phyloP scores from a whole-genome alignment of 2,113 vertebrate genomes.

The Mobula birostris region DNA sequence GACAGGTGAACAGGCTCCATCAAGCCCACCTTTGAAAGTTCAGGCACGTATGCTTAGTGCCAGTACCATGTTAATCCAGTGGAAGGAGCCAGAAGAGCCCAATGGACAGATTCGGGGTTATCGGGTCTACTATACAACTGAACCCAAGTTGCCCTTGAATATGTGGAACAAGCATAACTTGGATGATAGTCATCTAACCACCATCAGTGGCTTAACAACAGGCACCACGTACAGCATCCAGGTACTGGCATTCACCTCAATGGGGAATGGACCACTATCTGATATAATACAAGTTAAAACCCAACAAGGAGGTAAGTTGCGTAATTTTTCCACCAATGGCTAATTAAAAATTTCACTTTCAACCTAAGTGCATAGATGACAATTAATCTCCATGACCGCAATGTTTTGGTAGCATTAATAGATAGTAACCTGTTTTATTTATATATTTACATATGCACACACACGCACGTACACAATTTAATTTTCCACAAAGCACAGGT shows the following conservation, averaged over 20 bases:
- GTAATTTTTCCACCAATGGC: not conserved
- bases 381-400: not conserved
- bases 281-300: slow-evolving; percentile 86
- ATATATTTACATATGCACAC: too few relatives aligned
- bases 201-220: slow-evolving; percentile 74
- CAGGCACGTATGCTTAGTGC: slow-evolving; percentile 85
- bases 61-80: slow-evolving; percentile 89
- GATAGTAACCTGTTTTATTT: not conserved
- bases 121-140: slow-evolving; percentile 77
- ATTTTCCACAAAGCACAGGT: not conserved
- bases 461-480: too few relatives aligned
- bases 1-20: slow-evolving; percentile 89
- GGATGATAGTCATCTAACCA: slow-evolving; percentile 75
- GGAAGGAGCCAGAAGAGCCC: slow-evolving; percentile 89
- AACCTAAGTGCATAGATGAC: not conserved
- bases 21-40: slow-evolving; percentile 80
- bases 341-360: not conserved
- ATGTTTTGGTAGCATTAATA: not conserved
- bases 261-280: slow-evolving; percentile 85
- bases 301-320: slow-evolving; percentile 80
- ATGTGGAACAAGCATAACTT: slow-evolving; percentile 90
- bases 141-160: slow-evolving; percentile 64
- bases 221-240: slow-evolving; percentile 85
- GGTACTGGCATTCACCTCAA: slow-evolving; percentile 83
- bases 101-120: slow-evolving; percentile 87